Evolutionary conservation across 2,888 invertebrate genomes (phyloP), one percentile per base, ranked within the genome.

Genomic region (Tricholauxania praeusta): DNA sequence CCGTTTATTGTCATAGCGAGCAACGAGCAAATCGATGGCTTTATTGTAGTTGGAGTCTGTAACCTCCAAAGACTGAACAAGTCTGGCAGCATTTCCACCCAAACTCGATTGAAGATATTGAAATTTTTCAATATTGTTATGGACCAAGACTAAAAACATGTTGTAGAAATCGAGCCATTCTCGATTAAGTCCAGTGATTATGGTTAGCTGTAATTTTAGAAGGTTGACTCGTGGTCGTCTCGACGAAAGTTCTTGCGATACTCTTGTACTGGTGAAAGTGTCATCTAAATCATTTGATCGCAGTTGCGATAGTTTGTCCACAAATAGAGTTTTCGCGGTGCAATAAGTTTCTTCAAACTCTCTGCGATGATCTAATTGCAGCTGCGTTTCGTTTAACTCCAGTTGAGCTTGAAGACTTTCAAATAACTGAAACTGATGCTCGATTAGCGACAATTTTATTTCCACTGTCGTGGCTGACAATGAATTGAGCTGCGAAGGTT

Each of bases 1-100:
- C 7, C 70, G 57, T 28, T 73, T 73, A 53, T 70, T 73, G 52
- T 73, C 69, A 47, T 69, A 64, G 3, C 64, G 39, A 14, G 47
- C 62, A 14, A 32, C n/a, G 14, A 64, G 65, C 7, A 69, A 51
- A 12, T 73, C 69, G 5, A 73, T 17, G 12, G 69, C 69, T 3
- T 69, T 68, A 47, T 68, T 55, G 19, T 69, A 69, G 47, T 72
- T 72, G 17, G 14, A 22, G 47, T 47, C 7, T 7, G 55, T 67
- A 3, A 67, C 57, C 55, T 71, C 51, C 12, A 71, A 32, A 15
- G 66, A 71, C 52, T 66, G 57, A 3, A 68, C 32, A 14, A 71
- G 7, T 3, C 71, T 47, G 48, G 49, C 62, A 14, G 53, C 67
- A 15, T 22, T 60, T 12, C 67, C 53, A 12, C 17, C 62, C 14